Percentiles rank a stretch among this genome's conserved stretches.
phyloP scores from a whole-genome alignment of 2,797 vertebrate genomes.

The Sebastes kiyomatsui region DNA sequence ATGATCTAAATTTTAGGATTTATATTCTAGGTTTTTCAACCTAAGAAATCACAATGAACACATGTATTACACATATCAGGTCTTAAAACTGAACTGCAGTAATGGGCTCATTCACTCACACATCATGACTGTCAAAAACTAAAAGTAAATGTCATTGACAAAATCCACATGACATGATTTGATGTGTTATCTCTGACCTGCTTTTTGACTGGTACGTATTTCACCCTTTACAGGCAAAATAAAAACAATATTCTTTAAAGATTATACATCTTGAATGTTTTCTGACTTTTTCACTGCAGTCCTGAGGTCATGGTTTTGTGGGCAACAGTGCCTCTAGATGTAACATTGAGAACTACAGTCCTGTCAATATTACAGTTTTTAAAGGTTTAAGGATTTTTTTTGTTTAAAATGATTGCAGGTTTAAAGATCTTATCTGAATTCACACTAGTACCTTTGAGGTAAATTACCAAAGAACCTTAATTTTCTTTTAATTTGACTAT shows the following conservation, averaged over 20 bases:
- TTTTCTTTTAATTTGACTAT: constrained; percentile 2
- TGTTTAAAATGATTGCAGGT: not conserved
- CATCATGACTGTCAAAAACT: not conserved
- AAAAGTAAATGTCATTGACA: not conserved
- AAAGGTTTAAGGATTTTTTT: constrained; percentile 5
- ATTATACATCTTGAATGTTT: not conserved
- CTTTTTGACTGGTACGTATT: not conserved
- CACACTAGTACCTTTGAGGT: not conserved
- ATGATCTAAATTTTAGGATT: not conserved
- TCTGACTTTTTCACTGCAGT: constrained; percentile 5
- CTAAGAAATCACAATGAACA: not conserved
- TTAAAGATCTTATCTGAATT: not conserved
- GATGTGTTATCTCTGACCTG: not conserved
- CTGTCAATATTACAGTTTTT: not conserved
- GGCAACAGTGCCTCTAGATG: constrained; percentile 81
- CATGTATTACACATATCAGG: not conserved
- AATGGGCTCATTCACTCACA: not conserved
- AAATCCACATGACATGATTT: not conserved
- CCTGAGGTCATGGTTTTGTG: constrained; percentile 71
- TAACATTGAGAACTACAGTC: constrained; percentile 51
- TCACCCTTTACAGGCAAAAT: not conserved
- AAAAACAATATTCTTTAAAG: not conserved
- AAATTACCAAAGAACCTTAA: not conserved
- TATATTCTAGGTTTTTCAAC: not conserved
- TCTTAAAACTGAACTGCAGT: not conserved